phyloP scores from a whole-genome alignment of 2,797 vertebrate species.

The Corythornis leucogaster region DNA sequence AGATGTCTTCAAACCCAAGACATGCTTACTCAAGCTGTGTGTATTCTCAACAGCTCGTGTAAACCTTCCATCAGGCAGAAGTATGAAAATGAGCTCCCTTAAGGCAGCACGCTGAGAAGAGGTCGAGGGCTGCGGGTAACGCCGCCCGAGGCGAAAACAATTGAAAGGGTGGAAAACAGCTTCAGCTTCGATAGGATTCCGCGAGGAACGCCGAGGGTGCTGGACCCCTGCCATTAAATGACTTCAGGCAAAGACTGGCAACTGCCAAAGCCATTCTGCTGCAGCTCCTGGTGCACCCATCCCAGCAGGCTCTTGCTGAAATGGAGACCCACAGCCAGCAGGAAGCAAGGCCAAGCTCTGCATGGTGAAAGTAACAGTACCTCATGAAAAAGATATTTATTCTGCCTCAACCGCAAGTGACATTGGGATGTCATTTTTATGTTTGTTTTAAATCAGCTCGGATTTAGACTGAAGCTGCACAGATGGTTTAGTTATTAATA shows the following conservation, averaged over 20 bases:
- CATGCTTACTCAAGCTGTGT: conserved; percentile 25
- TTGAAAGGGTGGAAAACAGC: conserved; percentile 14
- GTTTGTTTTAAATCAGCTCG: neutral
- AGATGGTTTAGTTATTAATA: neutral
- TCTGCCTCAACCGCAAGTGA: neutral
- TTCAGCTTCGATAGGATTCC: neutral
- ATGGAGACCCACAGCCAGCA: neutral
- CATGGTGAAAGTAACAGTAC: neutral
- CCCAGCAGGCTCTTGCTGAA: neutral
- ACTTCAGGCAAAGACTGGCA: conserved; percentile 45
- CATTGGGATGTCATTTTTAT: neutral
- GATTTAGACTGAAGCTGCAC: neutral
- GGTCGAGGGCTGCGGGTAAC: neutral
- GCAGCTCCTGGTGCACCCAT: neutral
- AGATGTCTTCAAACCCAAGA: conserved; percentile 18
- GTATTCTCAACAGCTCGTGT: conserved; percentile 2
- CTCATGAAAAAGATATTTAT: neutral
- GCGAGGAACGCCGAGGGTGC: neutral
- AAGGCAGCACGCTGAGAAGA: neutral
- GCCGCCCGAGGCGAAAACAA: neutral
- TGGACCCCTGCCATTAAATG: neutral
- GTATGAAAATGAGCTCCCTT: conserved; percentile 36
- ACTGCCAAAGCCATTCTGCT: neutral
- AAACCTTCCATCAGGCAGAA: conserved; percentile 46
- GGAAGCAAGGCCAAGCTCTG: neutral